Evolutionary conservation across 2,113 vertebrate species (phyloP).

Genomic region (Takifugu bimaculatus): DNA sequence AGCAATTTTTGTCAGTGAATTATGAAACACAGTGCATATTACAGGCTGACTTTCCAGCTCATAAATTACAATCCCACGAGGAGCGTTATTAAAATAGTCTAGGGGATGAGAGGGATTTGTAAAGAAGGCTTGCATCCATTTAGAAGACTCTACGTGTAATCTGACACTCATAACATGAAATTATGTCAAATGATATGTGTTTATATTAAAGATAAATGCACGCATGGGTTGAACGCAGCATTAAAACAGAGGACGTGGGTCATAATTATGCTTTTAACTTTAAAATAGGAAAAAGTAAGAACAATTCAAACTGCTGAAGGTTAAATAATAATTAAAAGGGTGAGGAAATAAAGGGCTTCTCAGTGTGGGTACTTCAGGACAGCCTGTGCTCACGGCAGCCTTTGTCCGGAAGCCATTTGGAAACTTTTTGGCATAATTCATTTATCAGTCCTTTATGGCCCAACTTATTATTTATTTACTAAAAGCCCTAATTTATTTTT

Average conservation of each 20-base stretch:
- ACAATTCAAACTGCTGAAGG: background rate
- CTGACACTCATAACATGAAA: background rate
- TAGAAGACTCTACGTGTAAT: conserved; percentile 1
- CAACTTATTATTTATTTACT: conserved; percentile 60
- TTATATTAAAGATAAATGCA: background rate
- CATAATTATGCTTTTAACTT: background rate
- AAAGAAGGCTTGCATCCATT: conserved; percentile 1
- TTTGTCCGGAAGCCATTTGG: conserved; percentile 39
- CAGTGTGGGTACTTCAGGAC: conserved; percentile 31
- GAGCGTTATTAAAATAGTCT: conserved; percentile 27
- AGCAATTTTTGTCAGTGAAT: conserved; percentile 49
- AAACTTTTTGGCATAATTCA: conserved; percentile 58
- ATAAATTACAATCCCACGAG: conserved; percentile 38
- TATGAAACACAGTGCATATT: conserved; percentile 33
- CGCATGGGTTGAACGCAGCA: background rate
- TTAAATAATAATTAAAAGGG: background rate
- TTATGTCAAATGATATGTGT: background rate
- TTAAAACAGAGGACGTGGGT: background rate
- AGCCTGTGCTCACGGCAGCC: conserved; percentile 18
- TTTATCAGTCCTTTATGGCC: conserved; percentile 44
- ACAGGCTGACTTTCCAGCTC: conserved; percentile 22
- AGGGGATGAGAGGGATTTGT: conserved; percentile 14
- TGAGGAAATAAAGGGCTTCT: background rate
- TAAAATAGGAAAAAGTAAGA: background rate
- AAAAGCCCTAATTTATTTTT: conserved; percentile 37